Conservation (phyloP, 2,888 invertebrate genomes). For the Alviniconcha strummeri region DNA sequence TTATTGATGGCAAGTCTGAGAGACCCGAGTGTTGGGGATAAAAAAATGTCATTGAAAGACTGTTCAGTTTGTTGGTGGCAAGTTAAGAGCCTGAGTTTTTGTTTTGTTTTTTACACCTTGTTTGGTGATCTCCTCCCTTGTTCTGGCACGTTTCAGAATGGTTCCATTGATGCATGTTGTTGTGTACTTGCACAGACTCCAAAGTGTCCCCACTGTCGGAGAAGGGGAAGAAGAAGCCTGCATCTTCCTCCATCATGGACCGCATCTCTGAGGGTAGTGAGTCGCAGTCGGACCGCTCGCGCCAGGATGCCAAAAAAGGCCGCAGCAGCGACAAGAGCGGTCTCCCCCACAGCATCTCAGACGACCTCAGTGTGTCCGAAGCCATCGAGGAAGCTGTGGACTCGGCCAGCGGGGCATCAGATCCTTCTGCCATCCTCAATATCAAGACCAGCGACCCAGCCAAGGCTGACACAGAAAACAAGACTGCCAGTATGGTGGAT, state of each 20-base stretch:
- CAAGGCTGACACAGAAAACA: slow-evolving; percentile 34
- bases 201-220: slow-evolving; percentile 36
- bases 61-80: too few relatives aligned
- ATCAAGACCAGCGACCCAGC: slow-evolving; percentile 25
- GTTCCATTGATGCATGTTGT: too few relatives aligned
- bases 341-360: slow-evolving; percentile 7
- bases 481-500: slow-evolving; percentile 13
- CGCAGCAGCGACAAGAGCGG: background rate
- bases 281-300: slow-evolving; percentile 40
- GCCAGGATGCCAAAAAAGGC: slow-evolving; percentile 17
- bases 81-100: too few relatives aligned
- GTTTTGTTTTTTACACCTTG: too few relatives aligned
- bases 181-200: slow-evolving; percentile 29
- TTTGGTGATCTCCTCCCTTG: too few relatives aligned
- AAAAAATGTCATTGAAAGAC: too few relatives aligned
- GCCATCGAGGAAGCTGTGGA: slow-evolving; percentile 45
- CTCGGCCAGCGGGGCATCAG: slow-evolving; percentile 34
- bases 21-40: too few relatives aligned
- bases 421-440: slow-evolving; percentile 34
- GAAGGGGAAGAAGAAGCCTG: slow-evolving; percentile 35
- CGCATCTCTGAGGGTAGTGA: slow-evolving; percentile 63
- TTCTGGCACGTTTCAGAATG: too few relatives aligned
- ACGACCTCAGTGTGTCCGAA: slow-evolving; percentile 42
- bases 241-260: slow-evolving; percentile 45
- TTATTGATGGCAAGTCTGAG: too few relatives aligned